A percentile compares a stretch with the other conserved stretches of the same genome.
Conservation (phyloP, 2,113 vertebrate genomes). For the Bucco capensis region DNA sequence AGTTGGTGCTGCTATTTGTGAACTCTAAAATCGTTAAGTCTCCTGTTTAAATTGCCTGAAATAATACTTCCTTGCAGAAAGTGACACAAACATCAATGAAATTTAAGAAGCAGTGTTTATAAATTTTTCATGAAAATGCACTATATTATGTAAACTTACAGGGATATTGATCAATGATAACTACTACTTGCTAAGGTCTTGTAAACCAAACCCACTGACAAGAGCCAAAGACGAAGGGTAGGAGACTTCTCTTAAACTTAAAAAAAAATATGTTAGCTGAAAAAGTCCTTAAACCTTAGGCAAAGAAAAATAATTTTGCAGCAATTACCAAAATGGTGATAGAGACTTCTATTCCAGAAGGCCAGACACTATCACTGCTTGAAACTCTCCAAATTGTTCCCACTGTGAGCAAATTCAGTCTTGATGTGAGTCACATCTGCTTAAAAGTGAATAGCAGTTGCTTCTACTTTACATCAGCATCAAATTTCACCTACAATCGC, state of each 20-base stretch:
- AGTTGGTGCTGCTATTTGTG: background rate
- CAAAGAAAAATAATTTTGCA: background rate
- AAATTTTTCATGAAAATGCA: background rate
- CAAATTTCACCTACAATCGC: background rate
- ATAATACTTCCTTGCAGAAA: background rate
- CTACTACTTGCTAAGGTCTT: background rate
- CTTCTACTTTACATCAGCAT: background rate
- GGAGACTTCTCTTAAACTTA: background rate
- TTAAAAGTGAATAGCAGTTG: background rate
- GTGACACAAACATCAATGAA: background rate
- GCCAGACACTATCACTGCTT: constrained; percentile 4
- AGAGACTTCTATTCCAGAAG: constrained; percentile 42
- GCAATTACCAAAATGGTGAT: background rate
- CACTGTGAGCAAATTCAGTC: constrained; percentile 27
- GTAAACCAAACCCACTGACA: background rate
- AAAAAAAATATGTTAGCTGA: background rate
- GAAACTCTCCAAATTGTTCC: constrained; percentile 48
- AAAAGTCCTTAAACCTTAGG: background rate
- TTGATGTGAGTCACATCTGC: background rate
- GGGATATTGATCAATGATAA: background rate
- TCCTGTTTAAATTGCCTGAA: background rate
- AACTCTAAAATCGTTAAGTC: background rate
- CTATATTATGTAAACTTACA: background rate
- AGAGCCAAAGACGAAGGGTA: background rate
- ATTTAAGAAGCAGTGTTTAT: background rate